These are phyloP conservation scores for Chymomyza fuscimana DNA, from an alignment of 2,888 invertebrate species.

Conservation along the genomic window DNA sequence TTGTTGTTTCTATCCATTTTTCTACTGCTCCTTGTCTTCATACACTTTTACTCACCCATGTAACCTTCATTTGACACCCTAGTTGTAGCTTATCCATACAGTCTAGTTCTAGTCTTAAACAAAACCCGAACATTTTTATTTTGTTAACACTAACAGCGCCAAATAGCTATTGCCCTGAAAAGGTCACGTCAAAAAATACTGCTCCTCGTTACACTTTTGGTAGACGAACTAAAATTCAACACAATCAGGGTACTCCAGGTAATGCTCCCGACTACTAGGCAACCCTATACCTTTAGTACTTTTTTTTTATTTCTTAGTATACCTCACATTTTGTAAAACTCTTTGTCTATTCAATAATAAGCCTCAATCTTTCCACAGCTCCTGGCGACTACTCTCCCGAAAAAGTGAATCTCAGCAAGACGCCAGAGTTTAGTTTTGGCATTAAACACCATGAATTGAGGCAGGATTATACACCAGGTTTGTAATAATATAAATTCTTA, in stretches of 20 bases:
- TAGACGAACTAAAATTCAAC: slow-evolving; percentile 82
- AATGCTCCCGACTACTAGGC: slow-evolving; percentile 47
- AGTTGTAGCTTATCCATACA: not conserved
- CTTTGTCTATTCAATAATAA: slow-evolving; percentile 1
- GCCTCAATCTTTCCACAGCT: slow-evolving; percentile 58
- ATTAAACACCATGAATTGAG: slow-evolving; percentile 81
- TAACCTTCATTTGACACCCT: slow-evolving; percentile 12
- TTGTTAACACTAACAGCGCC: slow-evolving; percentile 79
- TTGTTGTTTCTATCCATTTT: slow-evolving; percentile 8
- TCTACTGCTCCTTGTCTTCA: not conserved
- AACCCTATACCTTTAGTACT: slow-evolving; percentile 15
- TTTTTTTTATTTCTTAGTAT: not conserved
- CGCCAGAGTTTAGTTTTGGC: slow-evolving; percentile 76
- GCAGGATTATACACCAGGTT: slow-evolving; percentile 76
- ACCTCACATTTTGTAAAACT: not conserved
- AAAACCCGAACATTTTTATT: slow-evolving; percentile 52
- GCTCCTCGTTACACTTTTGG: slow-evolving; percentile 79
- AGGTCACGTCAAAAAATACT: slow-evolving; percentile 81
- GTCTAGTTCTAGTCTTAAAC: slow-evolving; percentile 40
- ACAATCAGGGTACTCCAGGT: slow-evolving; percentile 78
- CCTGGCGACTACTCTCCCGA: slow-evolving; percentile 81
- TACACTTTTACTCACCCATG: slow-evolving; percentile 28
- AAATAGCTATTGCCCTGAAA: slow-evolving; percentile 82
- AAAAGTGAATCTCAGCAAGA: slow-evolving; percentile 81
- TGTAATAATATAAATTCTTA: slow-evolving; percentile 27